A percentile compares a stretch with the other conserved stretches of the same genome.
Conservation (phyloP, 2,797 vertebrate genomes). For the Phrynocephalus guinanensis region DNA sequence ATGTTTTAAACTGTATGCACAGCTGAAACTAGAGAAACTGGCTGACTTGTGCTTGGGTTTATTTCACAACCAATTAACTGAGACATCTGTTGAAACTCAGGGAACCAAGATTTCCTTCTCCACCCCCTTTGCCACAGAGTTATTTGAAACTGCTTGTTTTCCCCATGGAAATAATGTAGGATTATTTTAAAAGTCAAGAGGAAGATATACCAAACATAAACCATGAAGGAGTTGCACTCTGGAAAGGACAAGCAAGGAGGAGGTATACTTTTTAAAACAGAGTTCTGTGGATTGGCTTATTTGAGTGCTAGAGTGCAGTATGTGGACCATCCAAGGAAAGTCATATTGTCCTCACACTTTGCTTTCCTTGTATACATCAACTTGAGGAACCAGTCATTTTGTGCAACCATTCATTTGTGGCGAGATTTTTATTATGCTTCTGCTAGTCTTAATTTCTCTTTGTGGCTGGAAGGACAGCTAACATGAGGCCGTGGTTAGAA, state of each 20-base stretch:
- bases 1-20: constrained; percentile 75
- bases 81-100: constrained; percentile 78
- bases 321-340: not conserved
- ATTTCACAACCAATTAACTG: constrained; percentile 79
- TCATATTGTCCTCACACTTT: constrained; percentile 36
- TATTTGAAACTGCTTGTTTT: constrained; percentile 70
- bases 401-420: not conserved
- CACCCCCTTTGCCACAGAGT: constrained; percentile 66
- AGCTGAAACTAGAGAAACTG: constrained; percentile 75
- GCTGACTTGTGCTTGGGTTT: constrained; percentile 75
- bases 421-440: not conserved
- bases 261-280: not conserved
- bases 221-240: no score
- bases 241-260: no score
- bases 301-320: not conserved
- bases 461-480: not conserved
- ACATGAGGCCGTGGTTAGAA: not conserved
- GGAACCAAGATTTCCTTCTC: constrained; percentile 73
- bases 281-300: not conserved
- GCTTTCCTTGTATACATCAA: not conserved
- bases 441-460: not conserved
- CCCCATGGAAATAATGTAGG: constrained; percentile 63
- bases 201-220: not conserved
- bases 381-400: not conserved
- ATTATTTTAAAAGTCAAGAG: constrained; percentile 37